These are phyloP conservation scores for Protobothrops mucrosquamatus DNA, from an alignment of 2,113 vertebrate species.

Conservation along the genomic window DNA sequence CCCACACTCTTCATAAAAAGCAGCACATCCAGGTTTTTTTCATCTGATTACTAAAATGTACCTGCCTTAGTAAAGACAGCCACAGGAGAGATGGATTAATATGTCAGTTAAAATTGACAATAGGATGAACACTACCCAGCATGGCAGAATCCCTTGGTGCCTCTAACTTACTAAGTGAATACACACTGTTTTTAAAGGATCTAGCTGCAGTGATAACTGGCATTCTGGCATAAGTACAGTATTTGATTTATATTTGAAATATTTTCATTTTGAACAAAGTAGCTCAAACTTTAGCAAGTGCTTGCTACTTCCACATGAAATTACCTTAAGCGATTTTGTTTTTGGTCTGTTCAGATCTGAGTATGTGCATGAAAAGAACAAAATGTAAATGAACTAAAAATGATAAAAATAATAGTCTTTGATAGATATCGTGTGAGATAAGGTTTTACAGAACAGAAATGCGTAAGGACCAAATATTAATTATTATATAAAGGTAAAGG, in stretches of 20 bases:
- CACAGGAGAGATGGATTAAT: slow-evolving; percentile 68
- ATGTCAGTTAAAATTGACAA: slow-evolving; percentile 69
- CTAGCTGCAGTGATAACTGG: slow-evolving; percentile 17
- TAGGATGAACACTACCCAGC: slow-evolving; percentile 53
- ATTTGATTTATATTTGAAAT: neutral
- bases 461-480: neutral
- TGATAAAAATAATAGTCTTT: neutral
- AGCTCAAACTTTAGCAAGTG: neutral
- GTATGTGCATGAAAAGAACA: neutral
- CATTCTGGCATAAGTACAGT: slow-evolving; percentile 14
- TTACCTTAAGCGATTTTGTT: neutral
- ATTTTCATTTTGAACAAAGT: fast-evolving
- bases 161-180: slow-evolving; percentile 53
- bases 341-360: neutral
- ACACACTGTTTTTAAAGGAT: slow-evolving; percentile 34
- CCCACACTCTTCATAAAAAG: slow-evolving; percentile 39
- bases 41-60: slow-evolving; percentile 57
- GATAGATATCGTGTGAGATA: neutral
- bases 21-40: slow-evolving; percentile 24
- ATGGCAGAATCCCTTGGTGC: slow-evolving; percentile 54
- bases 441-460: neutral
- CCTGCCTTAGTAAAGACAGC: slow-evolving; percentile 46
- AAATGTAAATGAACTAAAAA: neutral
- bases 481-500: neutral
- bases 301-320: neutral